These are phyloP conservation scores for Microctenopoma lineatum DNA, from an alignment of 2,797 vertebrate species.

Conservation along the genomic window DNA sequence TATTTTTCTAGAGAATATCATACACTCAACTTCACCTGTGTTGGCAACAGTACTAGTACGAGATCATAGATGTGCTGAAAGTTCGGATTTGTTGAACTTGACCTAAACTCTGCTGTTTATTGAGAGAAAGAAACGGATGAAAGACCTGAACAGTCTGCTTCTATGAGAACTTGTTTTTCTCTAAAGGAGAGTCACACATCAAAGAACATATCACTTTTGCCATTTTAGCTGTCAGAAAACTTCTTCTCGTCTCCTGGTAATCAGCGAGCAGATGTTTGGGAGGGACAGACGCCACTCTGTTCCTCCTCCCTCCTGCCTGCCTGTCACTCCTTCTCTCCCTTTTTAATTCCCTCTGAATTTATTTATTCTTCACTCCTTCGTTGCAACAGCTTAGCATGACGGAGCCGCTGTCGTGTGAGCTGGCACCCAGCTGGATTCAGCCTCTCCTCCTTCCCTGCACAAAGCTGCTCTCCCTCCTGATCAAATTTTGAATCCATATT, in stretches of 20 bases:
- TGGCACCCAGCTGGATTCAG: slow-evolving; percentile 34
- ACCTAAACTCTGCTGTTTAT: no score
- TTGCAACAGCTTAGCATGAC: slow-evolving; percentile 30
- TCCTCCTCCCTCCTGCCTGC: slow-evolving; percentile 57
- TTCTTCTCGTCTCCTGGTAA: slow-evolving; percentile 31
- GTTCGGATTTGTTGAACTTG: no score
- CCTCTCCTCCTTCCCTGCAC: slow-evolving; percentile 7
- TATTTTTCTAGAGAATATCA: slow-evolving; percentile 20
- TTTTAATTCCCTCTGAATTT: slow-evolving; percentile 50
- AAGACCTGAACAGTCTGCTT: not conserved
- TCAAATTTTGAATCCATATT: slow-evolving; percentile 40
- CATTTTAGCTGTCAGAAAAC: slow-evolving; percentile 39
- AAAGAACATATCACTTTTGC: slow-evolving; percentile 16
- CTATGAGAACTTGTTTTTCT: no score
- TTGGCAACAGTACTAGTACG: not conserved
- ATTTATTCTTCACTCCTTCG: slow-evolving; percentile 9
- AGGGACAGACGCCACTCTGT: slow-evolving; percentile 47
- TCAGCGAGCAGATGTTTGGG: slow-evolving; percentile 63
- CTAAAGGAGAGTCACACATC: no score
- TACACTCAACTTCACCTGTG: not conserved
- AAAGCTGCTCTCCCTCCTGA: slow-evolving; percentile 39
- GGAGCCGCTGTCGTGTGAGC: slow-evolving; percentile 40
- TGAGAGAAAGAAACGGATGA: not conserved
- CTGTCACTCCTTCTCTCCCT: slow-evolving; percentile 55
- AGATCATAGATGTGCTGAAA: not conserved